phyloP scores from a whole-genome alignment of 2,888 invertebrate species.

The Patella pellucida region DNA sequence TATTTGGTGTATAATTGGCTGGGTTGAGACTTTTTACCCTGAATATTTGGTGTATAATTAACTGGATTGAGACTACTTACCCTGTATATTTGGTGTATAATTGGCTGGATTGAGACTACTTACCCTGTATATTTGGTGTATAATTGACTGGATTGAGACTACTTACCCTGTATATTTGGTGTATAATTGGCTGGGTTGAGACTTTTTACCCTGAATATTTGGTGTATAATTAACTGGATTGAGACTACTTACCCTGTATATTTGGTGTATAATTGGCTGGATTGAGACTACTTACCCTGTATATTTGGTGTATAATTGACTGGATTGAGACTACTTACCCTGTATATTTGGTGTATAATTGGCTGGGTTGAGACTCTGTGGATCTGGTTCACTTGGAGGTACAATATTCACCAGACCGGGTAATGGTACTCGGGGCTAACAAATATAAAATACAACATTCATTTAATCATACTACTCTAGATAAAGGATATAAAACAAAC shows the following conservation, averaged over 20 bases:
- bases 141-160: background rate
- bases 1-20: background rate
- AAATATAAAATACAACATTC: constrained; percentile 25
- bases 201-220: constrained; percentile 25
- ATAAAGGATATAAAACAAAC: background rate
- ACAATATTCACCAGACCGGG: constrained; percentile 68
- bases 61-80: background rate
- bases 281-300: constrained; percentile 21
- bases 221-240: constrained; percentile 23
- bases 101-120: background rate
- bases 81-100: background rate
- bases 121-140: background rate
- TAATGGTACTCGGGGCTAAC: constrained; percentile 65
- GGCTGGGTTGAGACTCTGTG: constrained; percentile 34
- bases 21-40: background rate
- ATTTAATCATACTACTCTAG: background rate
- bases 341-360: constrained; percentile 29
- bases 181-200: background rate
- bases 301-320: constrained; percentile 26
- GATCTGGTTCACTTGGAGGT: constrained; percentile 68
- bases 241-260: constrained; percentile 22
- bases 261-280: constrained; percentile 26
- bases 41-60: background rate
- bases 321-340: constrained; percentile 19
- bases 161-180: background rate